Evolutionary conservation across 2,888 invertebrate genomes (phyloP), one percentile per base, ranked within the genome.

Genomic region (Mayetiola destructor): DNA sequence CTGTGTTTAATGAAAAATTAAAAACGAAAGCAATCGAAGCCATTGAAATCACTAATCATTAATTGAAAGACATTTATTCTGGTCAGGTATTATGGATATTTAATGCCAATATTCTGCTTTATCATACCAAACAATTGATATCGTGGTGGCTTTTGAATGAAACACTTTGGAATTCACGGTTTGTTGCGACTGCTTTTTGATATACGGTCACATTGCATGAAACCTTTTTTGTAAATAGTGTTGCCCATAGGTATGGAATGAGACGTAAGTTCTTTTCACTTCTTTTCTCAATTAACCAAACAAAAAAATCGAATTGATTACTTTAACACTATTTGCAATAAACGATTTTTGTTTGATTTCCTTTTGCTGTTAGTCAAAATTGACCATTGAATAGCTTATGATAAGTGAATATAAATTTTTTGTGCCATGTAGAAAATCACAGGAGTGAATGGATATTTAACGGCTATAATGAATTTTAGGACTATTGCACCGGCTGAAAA

Each of bases 191-290:
- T 10, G 75, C 92, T 60, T 74, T 85, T 61, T 79, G 93, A 57
- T 94, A 92, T 73, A 81, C 82, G 3, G 52, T 85, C 5, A 79
- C 84, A 0, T 77, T 95, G 48, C 85, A 96, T 69, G 77, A 81
- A 64, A 95, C 94, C 0, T 95, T 94, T 94, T 74, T 89, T 59
- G 91, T 95, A 18, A 95, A 95, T 75, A 91, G 90, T 59, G 89
- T 88, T 0, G 94, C 94, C 1, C 94, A 94, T 69, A 84, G 89
- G 64, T 93, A 87, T 80, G 95, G 95, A 62, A 85, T 80, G 69
- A 84, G 81, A 66, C 94, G n/a, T n/a, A n/a, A n/a, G n/a, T n/a
- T n/a, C n/a, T n/a, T n/a, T n/a, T n/a, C n/a, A n/a, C n/a, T n/a
- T n/a, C n/a, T n/a, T n/a, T n/a, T n/a, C n/a, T n/a, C n/a, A n/a